Evolutionary conservation across 2,888 invertebrate species (phyloP).

Genomic region (Marronus borbonicus): DNA sequence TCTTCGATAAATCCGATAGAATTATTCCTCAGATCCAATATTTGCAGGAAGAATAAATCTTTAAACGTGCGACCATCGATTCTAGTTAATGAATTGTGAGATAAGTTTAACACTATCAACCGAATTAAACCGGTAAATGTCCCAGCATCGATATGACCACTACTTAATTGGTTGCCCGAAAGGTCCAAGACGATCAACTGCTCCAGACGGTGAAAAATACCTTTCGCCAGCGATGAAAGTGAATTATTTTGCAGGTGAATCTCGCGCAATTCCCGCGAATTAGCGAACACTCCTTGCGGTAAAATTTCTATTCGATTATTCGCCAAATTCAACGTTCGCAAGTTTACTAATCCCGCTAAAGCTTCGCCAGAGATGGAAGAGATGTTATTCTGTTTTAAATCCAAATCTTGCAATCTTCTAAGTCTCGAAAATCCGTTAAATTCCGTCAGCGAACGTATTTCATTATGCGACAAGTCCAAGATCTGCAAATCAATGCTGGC

Average conservation of each 20-base stretch:
- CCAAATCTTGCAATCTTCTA: slow-evolving; percentile 84
- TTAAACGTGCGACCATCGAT: slow-evolving; percentile 90
- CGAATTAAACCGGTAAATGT: slow-evolving; percentile 90
- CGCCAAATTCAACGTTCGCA: slow-evolving; percentile 89
- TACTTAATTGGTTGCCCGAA: slow-evolving; percentile 88
- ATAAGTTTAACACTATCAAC: slow-evolving; percentile 87
- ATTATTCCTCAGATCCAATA: slow-evolving; percentile 88
- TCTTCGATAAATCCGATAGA: slow-evolving; percentile 91
- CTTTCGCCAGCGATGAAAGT: slow-evolving; percentile 85
- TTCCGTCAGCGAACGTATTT: slow-evolving; percentile 81
- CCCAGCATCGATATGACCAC: slow-evolving; percentile 87
- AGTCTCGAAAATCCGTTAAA: slow-evolving; percentile 82
- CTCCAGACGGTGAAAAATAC: slow-evolving; percentile 87
- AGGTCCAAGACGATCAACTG: slow-evolving; percentile 88
- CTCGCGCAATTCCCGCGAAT: slow-evolving; percentile 86
- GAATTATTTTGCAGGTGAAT: slow-evolving; percentile 90
- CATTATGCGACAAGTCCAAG: slow-evolving; percentile 87
- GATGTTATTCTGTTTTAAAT: slow-evolving; percentile 88
- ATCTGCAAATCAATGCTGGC: slow-evolving; percentile 81
- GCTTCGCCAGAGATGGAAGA: slow-evolving; percentile 85
- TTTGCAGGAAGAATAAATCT: slow-evolving; percentile 89
- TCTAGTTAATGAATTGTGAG: slow-evolving; percentile 88
- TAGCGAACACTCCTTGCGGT: slow-evolving; percentile 87
- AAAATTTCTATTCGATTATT: slow-evolving; percentile 87
- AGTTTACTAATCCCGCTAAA: slow-evolving; percentile 83